phyloP scores from a whole-genome alignment of 2,113 vertebrate genomes.

The Mesocricetus auratus region DNA sequence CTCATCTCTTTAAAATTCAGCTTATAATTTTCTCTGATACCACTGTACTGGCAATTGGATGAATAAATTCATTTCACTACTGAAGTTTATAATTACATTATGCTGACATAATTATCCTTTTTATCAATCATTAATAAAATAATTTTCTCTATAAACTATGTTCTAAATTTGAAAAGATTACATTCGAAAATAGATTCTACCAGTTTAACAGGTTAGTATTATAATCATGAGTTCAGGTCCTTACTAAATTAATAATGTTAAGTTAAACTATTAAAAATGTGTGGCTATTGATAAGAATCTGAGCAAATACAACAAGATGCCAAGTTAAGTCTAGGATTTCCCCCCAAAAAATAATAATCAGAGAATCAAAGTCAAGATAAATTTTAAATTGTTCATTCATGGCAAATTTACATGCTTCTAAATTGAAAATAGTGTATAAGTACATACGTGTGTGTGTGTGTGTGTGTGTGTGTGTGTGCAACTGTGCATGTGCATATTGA shows the following conservation, averaged over 20 bases:
- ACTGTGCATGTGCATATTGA: too few relatives aligned
- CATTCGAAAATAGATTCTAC: not conserved
- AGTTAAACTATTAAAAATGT: not conserved
- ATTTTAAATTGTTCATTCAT: not conserved
- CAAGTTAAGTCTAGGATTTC: not conserved
- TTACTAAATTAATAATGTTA: not conserved
- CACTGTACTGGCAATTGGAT: not conserved
- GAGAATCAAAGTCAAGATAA: not conserved
- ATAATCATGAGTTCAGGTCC: not conserved
- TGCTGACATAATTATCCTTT: not conserved
- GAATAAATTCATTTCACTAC: not conserved
- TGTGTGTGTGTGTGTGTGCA: too few relatives aligned
- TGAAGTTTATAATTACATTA: slow-evolving; percentile 14
- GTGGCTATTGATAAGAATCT: not conserved
- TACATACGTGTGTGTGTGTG: not conserved
- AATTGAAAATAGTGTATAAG: not conserved
- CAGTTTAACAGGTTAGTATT: not conserved
- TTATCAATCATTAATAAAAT: slow-evolving; percentile 8
- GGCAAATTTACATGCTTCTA: not conserved
- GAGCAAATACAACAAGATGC: not conserved
- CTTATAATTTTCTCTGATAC: not conserved
- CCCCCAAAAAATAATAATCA: not conserved
- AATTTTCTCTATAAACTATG: not conserved
- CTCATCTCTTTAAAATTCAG: not conserved
- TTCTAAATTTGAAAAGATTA: not conserved